Evolutionary conservation across 2,113 vertebrate genomes (phyloP), one percentile per base, ranked within the genome.

Genomic region (Pterocles orientalis): DNA sequence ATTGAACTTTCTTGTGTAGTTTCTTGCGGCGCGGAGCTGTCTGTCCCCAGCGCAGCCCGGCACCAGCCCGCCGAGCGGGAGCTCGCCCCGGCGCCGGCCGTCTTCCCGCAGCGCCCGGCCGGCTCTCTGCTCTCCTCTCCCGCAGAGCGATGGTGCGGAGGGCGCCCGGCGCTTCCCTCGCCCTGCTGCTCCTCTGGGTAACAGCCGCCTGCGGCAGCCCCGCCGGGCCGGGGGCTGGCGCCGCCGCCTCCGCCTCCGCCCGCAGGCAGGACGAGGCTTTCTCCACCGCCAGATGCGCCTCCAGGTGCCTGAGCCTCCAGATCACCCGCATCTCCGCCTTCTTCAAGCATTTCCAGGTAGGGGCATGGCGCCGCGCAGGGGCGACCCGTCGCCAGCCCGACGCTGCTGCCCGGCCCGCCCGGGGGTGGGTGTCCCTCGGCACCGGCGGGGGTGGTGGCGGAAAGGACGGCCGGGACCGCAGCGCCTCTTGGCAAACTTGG

Each of bases 251-350:
- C 14, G 98, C 39, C 39, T 41, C 39, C 39, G 39, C 98, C 58
- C 98, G 98, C 96, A 98, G 98, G 95, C 98, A 98, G 96, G 99
- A 99, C 91, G 99, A 99, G 94, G 97, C 98, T 77, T 98, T 98
- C 97, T 98, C 98, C 91, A 94, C 98, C 31, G 99, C 99, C 65
- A 98, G 99, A 98, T 99, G 99, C 98, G 97, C 98, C 61, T 99
- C 99, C 95, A 98, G 99, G 95, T 99, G 99, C 97, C 99, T 99
- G 85, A 99, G 99, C 72, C 98, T 99, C 97, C 99, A 99, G 98
- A 99, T 99, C 98, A 99, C 99, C 78, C 99, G 99, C 98, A 98
- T 99, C 98, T 99, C 99, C 80, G 99, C 99, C 76, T 98, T 98
- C 78, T 98, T 98, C 98, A 99, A 98, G 97, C 99, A 99, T 97